Evolutionary conservation across 2,113 vertebrate species (phyloP).

Genomic region (Irena cyanogastra): DNA sequence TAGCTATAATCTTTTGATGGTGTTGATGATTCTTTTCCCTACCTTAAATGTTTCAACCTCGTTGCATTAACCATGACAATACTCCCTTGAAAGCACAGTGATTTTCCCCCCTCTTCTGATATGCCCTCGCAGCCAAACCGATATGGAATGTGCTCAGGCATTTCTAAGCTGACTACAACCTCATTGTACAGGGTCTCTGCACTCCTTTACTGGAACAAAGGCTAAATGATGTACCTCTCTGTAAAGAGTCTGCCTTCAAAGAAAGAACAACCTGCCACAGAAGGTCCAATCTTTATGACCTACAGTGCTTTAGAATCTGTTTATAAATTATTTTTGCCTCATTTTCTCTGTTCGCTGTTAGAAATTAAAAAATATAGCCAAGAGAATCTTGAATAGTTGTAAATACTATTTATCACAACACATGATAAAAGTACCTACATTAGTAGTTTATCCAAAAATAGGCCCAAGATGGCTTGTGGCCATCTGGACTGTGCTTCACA

Average conservation of each 20-base stretch:
- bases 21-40: neutral
- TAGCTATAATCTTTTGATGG: neutral
- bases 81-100: neutral
- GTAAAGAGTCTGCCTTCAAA: neutral
- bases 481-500: neutral
- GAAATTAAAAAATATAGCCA: neutral
- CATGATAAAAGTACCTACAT: neutral
- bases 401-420: neutral
- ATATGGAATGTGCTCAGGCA: neutral
- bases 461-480: neutral
- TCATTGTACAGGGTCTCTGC: neutral
- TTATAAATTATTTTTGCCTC: neutral
- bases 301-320: neutral
- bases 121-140: neutral
- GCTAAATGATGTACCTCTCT: neutral
- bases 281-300: neutral
- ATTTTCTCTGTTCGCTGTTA: neutral
- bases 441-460: neutral
- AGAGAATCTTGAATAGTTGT: neutral
- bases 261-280: neutral
- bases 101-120: neutral
- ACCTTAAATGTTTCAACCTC: neutral
- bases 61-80: neutral
- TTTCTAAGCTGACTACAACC: neutral
- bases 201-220: constrained; percentile 7